Evolutionary conservation across 2,888 invertebrate species (phyloP).

Genomic region (Linyphia triangularis): DNA sequence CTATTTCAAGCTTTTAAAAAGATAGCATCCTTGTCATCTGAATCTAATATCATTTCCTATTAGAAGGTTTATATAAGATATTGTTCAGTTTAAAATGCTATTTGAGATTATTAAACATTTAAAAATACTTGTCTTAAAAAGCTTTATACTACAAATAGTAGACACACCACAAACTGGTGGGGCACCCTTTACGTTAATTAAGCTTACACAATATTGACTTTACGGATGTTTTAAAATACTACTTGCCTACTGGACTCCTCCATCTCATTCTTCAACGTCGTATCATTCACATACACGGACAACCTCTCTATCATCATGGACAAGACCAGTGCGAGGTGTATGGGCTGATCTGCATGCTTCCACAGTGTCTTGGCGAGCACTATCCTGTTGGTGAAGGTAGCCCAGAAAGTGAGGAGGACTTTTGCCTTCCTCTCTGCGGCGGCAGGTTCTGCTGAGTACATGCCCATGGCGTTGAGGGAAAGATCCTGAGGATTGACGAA

Average conservation of each 20-base stretch:
- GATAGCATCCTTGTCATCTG: too few species aligned
- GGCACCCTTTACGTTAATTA: too few species aligned
- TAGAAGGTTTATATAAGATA: too few species aligned
- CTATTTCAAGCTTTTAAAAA: too few species aligned
- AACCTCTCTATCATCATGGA: slow-evolving; percentile 77
- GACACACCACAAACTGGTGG: too few species aligned
- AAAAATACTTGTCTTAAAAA: too few species aligned
- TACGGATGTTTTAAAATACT: too few species aligned
- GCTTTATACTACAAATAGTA: too few species aligned
- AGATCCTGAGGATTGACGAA: slow-evolving; percentile 79
- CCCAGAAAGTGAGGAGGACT: slow-evolving; percentile 77
- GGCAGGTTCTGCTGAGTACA: slow-evolving; percentile 76
- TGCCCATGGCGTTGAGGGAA: slow-evolving; percentile 78
- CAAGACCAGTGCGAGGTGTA: slow-evolving; percentile 77
- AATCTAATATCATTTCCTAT: too few species aligned
- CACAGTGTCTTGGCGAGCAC: slow-evolving; percentile 77
- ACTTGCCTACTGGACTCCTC: slow-evolving; percentile 76
- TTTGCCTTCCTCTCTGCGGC: slow-evolving; percentile 77
- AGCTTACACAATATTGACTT: too few species aligned
- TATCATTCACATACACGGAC: slow-evolving; percentile 76
- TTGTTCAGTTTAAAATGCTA: too few species aligned
- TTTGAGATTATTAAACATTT: too few species aligned
- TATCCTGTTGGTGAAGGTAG: slow-evolving; percentile 77
- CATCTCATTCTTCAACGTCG: slow-evolving; percentile 76
- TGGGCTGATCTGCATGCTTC: slow-evolving; percentile 78